Percentiles rank a stretch among this genome's conserved stretches.
phyloP scores from a whole-genome alignment of 2,797 vertebrate genomes.

The Mus minutoides region DNA sequence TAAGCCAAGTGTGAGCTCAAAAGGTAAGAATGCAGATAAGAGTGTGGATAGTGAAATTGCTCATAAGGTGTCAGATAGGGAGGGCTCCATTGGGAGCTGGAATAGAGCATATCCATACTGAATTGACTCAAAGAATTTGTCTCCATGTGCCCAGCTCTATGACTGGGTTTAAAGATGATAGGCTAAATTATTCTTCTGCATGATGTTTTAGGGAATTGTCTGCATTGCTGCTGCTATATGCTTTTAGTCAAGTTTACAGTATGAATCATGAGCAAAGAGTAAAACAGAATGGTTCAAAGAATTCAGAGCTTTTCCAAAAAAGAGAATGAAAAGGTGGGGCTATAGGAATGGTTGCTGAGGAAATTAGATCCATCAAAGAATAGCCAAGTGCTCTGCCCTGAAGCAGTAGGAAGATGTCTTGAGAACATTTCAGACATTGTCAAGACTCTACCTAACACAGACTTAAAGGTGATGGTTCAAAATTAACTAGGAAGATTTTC shows the following conservation, averaged over 20 bases:
- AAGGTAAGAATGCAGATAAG: not conserved
- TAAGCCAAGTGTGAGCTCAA: not conserved
- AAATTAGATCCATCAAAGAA: not conserved
- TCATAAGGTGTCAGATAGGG: not conserved
- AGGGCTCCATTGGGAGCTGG: not conserved
- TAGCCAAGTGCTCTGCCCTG: not conserved
- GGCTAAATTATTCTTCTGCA: not conserved
- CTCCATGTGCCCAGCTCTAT: not conserved
- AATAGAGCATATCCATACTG: not conserved
- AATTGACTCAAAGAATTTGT: not conserved
- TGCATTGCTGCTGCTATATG: not conserved
- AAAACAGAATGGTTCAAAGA: not conserved
- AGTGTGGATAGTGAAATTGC: too few species aligned
- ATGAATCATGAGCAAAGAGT: not conserved
- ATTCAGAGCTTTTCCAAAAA: not conserved
- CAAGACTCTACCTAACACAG: not conserved
- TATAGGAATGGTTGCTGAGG: not conserved
- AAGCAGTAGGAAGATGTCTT: not conserved
- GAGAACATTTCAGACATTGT: not conserved
- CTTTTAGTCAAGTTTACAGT: not conserved
- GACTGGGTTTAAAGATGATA: not conserved
- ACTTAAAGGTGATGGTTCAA: not conserved
- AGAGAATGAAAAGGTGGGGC: not conserved
- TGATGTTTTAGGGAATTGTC: not conserved
- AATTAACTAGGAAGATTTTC: not conserved